phyloP scores from a whole-genome alignment of 1,140 invertebrate genomes.

The Galendromus occidentalis region DNA sequence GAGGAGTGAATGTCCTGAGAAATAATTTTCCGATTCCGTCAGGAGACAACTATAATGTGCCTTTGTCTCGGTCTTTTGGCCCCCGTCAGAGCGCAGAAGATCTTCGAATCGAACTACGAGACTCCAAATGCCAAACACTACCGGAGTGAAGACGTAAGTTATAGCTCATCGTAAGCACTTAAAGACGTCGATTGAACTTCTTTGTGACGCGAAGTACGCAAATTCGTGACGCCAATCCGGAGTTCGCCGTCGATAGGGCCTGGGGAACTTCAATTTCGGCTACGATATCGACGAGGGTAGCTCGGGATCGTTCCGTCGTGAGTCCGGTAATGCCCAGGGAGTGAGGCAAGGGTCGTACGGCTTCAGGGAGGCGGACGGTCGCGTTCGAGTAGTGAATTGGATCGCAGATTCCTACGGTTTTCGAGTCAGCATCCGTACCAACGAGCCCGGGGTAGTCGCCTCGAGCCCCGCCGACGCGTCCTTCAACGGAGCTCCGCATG shows the following conservation, averaged over 20 bases:
- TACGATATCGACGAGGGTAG: conserved; percentile 14
- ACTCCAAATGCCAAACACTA: neutral
- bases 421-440: conserved; percentile 9
- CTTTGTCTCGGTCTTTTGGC: too few relatives aligned
- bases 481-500: neutral
- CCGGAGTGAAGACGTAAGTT: neutral
- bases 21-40: too few relatives aligned
- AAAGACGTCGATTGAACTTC: too few relatives aligned
- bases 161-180: too few relatives aligned
- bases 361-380: conserved; percentile 10
- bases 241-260: too few relatives aligned
- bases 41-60: too few relatives aligned
- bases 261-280: conserved; percentile 11
- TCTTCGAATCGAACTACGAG: neutral
- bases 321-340: conserved; percentile 10
- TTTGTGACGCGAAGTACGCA: too few relatives aligned
- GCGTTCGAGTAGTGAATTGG: neutral
- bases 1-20: too few relatives aligned
- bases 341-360: conserved; percentile 12
- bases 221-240: too few relatives aligned
- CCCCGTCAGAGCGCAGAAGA: neutral
- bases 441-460: conserved; percentile 12
- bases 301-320: conserved; percentile 1
- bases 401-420: conserved; percentile 12
- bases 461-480: conserved; percentile 12